Evolutionary conservation across 1,140 invertebrate species (phyloP).

Genomic region (Temnothorax longispinosus): DNA sequence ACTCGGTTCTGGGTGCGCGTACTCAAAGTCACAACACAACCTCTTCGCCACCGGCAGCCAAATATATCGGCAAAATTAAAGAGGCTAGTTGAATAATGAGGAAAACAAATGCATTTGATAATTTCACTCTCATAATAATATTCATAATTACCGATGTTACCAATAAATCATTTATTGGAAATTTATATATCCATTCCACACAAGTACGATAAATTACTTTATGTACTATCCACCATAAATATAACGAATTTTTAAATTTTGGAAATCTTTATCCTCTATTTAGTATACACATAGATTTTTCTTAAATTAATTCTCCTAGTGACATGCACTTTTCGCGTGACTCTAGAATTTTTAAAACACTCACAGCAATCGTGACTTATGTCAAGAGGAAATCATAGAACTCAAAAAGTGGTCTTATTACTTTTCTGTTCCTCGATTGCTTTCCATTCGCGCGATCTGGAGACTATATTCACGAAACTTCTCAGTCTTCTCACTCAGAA

Average conservation of each 20-base stretch:
- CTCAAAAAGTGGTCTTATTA: slow-evolving; percentile 15
- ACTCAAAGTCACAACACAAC: slow-evolving; percentile 60
- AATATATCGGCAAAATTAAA: slow-evolving; percentile 51
- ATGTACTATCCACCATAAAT: neutral
- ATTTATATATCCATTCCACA: neutral
- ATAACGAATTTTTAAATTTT: neutral
- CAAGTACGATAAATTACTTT: neutral
- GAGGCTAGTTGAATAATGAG: slow-evolving; percentile 23
- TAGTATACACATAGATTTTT: neutral
- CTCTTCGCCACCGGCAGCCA: slow-evolving; percentile 36
- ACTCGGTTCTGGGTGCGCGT: slow-evolving; percentile 65
- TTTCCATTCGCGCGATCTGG: neutral
- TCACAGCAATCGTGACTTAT: neutral
- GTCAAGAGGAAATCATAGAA: slow-evolving; percentile 55
- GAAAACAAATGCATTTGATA: neutral
- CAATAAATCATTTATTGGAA: neutral
- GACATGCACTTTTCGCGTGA: neutral
- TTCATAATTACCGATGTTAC: neutral
- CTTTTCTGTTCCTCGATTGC: slow-evolving; percentile 45
- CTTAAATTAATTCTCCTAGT: neutral
- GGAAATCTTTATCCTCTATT: neutral
- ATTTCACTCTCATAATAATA: neutral
- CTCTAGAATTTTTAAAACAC: slow-evolving; percentile 13
- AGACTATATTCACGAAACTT: slow-evolving; percentile 39
- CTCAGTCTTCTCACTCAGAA: neutral